Evolutionary conservation across 2,888 invertebrate genomes (phyloP).

Genomic region (Molorchus minor): DNA sequence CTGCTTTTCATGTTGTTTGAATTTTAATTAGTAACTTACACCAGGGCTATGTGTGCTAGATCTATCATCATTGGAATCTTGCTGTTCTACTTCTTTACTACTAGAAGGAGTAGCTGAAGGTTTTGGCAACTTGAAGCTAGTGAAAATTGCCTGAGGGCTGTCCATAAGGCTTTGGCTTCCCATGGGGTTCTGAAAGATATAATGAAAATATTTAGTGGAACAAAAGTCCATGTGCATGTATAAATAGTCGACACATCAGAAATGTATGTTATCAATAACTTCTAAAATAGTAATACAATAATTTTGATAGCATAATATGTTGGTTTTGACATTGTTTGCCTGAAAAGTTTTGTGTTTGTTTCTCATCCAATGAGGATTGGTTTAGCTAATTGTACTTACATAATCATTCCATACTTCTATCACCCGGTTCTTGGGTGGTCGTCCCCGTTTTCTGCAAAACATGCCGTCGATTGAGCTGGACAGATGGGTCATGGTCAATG

Average conservation of each 20-base stretch:
- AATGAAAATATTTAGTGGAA: too few species aligned
- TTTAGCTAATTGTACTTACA: slow-evolving; percentile 64
- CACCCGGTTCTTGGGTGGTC: slow-evolving; percentile 96
- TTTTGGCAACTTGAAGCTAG: slow-evolving; percentile 91
- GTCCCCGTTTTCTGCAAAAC: slow-evolving; percentile 90
- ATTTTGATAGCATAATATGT: too few species aligned
- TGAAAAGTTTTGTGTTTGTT: too few species aligned
- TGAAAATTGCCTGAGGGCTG: slow-evolving; percentile 90
- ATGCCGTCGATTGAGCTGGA: slow-evolving; percentile 87
- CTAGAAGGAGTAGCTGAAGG: slow-evolving; percentile 56
- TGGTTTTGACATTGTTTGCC: too few species aligned
- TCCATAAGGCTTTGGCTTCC: slow-evolving; percentile 63
- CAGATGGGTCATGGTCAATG: slow-evolving; percentile 66
- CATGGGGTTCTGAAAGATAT: slow-evolving; percentile 55
- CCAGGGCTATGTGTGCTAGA: slow-evolving; percentile 58
- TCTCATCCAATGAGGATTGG: too few species aligned
- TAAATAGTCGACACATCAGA: too few species aligned
- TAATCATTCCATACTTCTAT: slow-evolving; percentile 91
- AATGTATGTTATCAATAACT: too few species aligned
- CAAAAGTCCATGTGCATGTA: too few species aligned
- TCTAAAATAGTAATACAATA: too few species aligned
- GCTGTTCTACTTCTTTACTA: slow-evolving; percentile 56
- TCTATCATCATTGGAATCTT: slow-evolving; percentile 58
- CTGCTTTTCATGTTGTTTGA: background rate
- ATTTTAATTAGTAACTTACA: slow-evolving; percentile 52